These are phyloP conservation scores for Sminthurides bifidus DNA, from an alignment of 1,140 invertebrate genomes.

Conservation along the genomic window DNA sequence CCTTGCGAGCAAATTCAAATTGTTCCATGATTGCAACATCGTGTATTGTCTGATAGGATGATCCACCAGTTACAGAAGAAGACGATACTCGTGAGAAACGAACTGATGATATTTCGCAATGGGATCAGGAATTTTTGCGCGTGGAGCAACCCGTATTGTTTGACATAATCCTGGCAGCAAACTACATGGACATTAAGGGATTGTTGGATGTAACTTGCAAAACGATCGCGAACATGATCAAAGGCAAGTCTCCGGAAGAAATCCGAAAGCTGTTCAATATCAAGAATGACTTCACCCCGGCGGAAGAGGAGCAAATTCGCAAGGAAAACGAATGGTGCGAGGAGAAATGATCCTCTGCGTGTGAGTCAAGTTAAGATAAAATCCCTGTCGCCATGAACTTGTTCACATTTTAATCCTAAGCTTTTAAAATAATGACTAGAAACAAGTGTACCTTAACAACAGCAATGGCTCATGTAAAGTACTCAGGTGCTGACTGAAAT, in stretches of 20 bases:
- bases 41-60: constrained; percentile 47
- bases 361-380: too few species aligned
- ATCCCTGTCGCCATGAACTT: too few species aligned
- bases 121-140: constrained; percentile 97
- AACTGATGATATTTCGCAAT: constrained; percentile 96
- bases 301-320: constrained; percentile 89
- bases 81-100: constrained; percentile 96
- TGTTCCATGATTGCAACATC: neutral
- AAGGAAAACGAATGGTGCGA: constrained; percentile 99
- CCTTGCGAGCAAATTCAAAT: neutral
- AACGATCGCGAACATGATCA: constrained; percentile 99
- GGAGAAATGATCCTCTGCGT: too few species aligned
- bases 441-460: too few species aligned
- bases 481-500: too few species aligned
- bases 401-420: too few species aligned
- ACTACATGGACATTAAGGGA: constrained; percentile 97
- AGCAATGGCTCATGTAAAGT: too few species aligned
- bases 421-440: too few species aligned
- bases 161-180: constrained; percentile 88
- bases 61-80: constrained; percentile 87
- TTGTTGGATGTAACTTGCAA: constrained; percentile 96
- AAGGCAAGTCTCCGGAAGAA: constrained; percentile 94
- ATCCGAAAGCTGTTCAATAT: constrained; percentile 99
- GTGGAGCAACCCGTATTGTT: constrained; percentile 95
- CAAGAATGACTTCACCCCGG: constrained; percentile 95